phyloP scores from a whole-genome alignment of 2,888 invertebrate genomes.

The Caenorhabditis sp. region DNA sequence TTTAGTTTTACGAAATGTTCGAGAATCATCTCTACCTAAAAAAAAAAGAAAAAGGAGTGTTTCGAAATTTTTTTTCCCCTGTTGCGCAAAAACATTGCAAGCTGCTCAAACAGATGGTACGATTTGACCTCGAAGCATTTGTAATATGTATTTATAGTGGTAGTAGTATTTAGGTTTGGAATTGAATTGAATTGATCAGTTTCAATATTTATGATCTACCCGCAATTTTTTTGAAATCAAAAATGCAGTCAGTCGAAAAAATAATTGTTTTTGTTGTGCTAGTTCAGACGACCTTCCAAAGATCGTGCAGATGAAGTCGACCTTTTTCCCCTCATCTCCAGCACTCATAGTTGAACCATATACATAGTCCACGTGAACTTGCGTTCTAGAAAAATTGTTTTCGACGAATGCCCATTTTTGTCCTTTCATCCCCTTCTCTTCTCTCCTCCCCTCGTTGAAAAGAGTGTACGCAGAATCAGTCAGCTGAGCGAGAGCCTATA shows the following conservation, averaged over 20 bases:
- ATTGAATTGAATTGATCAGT: background rate
- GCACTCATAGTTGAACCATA: background rate
- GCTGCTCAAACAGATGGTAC: background rate
- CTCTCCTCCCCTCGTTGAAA: background rate
- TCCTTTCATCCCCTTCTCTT: background rate
- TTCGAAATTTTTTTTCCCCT: background rate
- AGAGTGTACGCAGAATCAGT: background rate
- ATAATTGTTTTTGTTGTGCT: background rate
- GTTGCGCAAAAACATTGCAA: background rate
- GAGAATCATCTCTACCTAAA: no score
- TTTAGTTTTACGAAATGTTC: no score
- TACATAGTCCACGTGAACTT: background rate
- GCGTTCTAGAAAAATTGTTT: background rate
- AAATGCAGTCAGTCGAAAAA: background rate
- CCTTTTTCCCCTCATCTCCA: background rate
- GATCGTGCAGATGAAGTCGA: background rate
- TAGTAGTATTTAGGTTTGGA: background rate
- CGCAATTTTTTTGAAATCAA: no score
- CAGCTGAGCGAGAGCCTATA: slow-evolving; percentile 1
- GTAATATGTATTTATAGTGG: background rate
- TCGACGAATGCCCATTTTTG: slow-evolving; percentile 1
- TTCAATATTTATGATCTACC: no score
- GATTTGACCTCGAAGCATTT: background rate
- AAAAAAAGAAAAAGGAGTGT: no score
- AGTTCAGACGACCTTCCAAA: background rate